Percentiles rank a stretch among this genome's conserved stretches.
These are phyloP conservation scores for Eupithecia vulgata DNA, from an alignment of 2,888 invertebrate genomes.

Conservation along the genomic window DNA sequence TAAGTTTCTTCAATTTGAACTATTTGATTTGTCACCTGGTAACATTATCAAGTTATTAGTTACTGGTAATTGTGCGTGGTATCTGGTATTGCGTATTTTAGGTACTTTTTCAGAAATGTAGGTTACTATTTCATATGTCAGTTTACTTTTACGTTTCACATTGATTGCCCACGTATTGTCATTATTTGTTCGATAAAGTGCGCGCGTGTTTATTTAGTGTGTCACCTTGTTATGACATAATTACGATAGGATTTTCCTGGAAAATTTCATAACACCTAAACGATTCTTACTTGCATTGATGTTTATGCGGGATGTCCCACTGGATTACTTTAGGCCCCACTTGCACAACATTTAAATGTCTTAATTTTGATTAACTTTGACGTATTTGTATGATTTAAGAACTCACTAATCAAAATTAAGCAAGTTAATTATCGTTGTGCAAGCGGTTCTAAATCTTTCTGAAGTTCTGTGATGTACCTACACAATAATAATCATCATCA, in stretches of 20 bases:
- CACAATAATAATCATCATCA: too few species aligned
- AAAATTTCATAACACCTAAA: neutral
- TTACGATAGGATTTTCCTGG: neutral
- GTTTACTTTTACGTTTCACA: neutral
- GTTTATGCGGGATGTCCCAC: neutral
- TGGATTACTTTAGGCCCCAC: too few species aligned
- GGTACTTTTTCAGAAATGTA: neutral
- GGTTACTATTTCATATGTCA: neutral
- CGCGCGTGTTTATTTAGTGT: slow-evolving; percentile 1
- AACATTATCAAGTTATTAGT: neutral
- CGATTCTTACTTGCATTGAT: neutral
- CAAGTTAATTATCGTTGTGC: too few species aligned
- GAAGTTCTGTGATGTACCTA: too few species aligned
- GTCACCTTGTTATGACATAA: neutral
- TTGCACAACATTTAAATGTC: too few species aligned
- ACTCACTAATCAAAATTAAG: too few species aligned
- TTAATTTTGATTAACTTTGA: too few species aligned
- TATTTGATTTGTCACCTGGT: neutral
- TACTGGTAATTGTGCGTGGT: neutral
- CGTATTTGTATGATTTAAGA: too few species aligned
- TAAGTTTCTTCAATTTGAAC: neutral
- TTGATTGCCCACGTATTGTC: slow-evolving; percentile 14
- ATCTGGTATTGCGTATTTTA: neutral
- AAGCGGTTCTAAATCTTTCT: too few species aligned
- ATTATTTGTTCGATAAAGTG: slow-evolving; percentile 3